These are phyloP conservation scores for Desoria tigrina DNA, from an alignment of 2,888 invertebrate genomes.

Conservation along the genomic window DNA sequence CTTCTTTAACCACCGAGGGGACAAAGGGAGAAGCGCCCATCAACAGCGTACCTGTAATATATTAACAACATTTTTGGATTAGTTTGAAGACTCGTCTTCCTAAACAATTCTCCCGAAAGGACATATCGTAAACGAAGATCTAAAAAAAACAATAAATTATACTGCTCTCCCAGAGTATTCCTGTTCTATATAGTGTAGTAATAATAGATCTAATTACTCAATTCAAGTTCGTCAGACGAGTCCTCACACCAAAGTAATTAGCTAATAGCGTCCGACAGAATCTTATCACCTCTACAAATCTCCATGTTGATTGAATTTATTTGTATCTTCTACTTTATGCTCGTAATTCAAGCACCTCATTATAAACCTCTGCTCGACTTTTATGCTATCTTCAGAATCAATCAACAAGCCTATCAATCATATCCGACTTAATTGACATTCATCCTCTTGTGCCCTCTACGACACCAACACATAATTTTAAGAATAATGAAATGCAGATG, in stretches of 20 bases:
- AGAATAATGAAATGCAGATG: no score
- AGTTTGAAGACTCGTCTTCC: no score
- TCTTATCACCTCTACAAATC: constrained; percentile 18
- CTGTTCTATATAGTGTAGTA: no score
- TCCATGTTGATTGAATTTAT: constrained; percentile 5
- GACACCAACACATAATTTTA: no score
- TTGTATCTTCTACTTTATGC: not conserved
- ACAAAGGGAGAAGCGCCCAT: no score
- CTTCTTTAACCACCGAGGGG: no score
- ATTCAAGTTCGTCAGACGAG: constrained; percentile 10
- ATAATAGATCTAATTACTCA: constrained; percentile 29
- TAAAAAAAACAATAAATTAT: no score
- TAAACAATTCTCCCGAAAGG: no score
- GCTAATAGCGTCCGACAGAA: constrained; percentile 9
- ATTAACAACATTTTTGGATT: no score
- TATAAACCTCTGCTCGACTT: not conserved
- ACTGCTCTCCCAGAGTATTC: no score
- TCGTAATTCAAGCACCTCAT: not conserved
- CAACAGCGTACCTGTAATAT: constrained; percentile 23
- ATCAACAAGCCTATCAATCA: constrained; percentile 10
- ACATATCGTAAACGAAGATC: no score
- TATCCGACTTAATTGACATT: not conserved
- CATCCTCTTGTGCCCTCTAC: not conserved
- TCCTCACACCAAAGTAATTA: constrained; percentile 19
- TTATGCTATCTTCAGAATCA: not conserved